A percentile compares a stretch with the other conserved stretches of the same genome.
Conservation (phyloP, 2,113 vertebrate species). For the Bagarius yarrelli region DNA sequence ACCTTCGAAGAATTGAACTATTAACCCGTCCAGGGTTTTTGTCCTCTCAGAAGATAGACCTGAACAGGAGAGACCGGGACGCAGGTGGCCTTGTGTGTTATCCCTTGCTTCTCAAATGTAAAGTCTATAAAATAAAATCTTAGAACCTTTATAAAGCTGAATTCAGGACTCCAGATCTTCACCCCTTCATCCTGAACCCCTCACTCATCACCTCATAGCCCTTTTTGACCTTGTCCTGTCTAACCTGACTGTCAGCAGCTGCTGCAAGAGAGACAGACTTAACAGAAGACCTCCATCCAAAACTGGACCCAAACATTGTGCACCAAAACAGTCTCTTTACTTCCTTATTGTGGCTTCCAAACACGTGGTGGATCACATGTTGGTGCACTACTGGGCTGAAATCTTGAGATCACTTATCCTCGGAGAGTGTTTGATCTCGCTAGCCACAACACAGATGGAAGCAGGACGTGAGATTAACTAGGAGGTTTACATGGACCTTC, state of each 20-base stretch:
- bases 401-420: not conserved
- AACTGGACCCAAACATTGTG: not conserved
- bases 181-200: conserved; percentile 59
- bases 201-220: conserved; percentile 70
- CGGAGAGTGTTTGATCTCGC: not conserved
- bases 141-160: not conserved
- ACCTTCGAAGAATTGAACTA: no score
- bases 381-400: not conserved
- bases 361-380: not conserved
- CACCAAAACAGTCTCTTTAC: conserved; percentile 11
- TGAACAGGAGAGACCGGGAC: not conserved
- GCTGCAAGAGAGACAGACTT: not conserved
- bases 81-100: not conserved
- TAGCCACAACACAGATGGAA: not conserved
- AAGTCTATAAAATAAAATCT: not conserved
- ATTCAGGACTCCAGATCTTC: not conserved
- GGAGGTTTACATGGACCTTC: not conserved
- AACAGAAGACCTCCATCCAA: not conserved
- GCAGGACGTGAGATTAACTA: not conserved
- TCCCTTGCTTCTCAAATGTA: not conserved
- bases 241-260: conserved; percentile 14
- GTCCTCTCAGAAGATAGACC: not conserved
- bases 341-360: conserved; percentile 12
- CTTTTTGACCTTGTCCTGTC: conserved; percentile 20
- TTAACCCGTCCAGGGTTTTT: no score